Evolutionary conservation across 1,140 invertebrate species (phyloP).

Genomic region (Venustaconcha ellipsiformis): DNA sequence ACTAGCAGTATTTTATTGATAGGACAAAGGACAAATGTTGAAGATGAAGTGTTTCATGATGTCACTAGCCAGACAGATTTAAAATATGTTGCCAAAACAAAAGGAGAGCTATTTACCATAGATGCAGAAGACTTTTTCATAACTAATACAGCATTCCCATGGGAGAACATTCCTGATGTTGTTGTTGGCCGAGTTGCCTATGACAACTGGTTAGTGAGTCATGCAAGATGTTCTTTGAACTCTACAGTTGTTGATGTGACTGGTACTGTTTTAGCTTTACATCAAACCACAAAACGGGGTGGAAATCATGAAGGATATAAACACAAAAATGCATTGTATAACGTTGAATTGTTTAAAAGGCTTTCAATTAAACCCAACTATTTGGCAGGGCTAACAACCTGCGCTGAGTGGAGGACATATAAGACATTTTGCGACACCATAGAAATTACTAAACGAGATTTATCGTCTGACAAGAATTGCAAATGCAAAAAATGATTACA

Average conservation of each 20-base stretch:
- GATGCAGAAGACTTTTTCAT: conserved; percentile 45
- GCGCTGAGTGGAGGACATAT: conserved; percentile 20
- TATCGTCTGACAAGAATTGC: conserved; percentile 6
- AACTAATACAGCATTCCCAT: conserved; percentile 34
- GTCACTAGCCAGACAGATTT: conserved; percentile 5
- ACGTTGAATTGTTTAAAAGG: conserved; percentile 17
- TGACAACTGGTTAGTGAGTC: conserved; percentile 43
- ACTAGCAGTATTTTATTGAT: conserved; percentile 15
- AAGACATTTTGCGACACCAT: conserved; percentile 18
- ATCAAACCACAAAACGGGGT: conserved; percentile 36
- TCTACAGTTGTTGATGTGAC: conserved; percentile 32
- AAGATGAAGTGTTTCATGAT: conserved; percentile 20
- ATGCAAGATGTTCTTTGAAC: conserved; percentile 25
- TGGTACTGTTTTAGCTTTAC: conserved; percentile 33
- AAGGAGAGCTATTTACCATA: conserved; percentile 20
- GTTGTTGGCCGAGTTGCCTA: conserved; percentile 38
- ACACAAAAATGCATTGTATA: conserved; percentile 18
- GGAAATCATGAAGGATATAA: conserved; percentile 29
- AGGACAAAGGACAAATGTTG: conserved; percentile 24
- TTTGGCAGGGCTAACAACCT: conserved; percentile 22
- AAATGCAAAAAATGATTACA: background rate
- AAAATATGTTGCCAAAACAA: conserved; percentile 11
- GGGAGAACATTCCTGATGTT: conserved; percentile 34
- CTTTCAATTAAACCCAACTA: conserved; percentile 12
- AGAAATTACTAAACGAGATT: conserved; percentile 1